Percentiles rank a stretch among this genome's conserved stretches.
Evolutionary conservation across 2,113 vertebrate genomes (phyloP).

Genomic region (Pachypanchax playfairii): DNA sequence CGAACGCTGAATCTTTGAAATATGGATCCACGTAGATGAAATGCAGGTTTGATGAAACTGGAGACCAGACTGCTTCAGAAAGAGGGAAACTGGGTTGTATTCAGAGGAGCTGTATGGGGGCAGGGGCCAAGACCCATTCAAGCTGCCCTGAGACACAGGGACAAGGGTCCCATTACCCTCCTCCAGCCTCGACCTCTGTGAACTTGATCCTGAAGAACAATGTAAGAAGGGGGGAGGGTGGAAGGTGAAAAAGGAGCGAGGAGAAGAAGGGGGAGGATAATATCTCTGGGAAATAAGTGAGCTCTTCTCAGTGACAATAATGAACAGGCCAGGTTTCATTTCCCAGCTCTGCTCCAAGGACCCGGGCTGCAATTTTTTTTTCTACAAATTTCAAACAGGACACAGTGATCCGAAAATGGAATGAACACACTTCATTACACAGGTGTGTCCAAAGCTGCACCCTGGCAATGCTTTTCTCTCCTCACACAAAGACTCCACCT

Average conservation of each 20-base stretch:
- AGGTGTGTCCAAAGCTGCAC: slow-evolving; percentile 34
- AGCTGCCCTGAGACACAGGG: slow-evolving; percentile 65
- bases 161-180: slow-evolving; percentile 75
- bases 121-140: slow-evolving; percentile 70
- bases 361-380: background rate
- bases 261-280: slow-evolving; percentile 49
- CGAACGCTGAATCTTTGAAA: slow-evolving; percentile 78
- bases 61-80: slow-evolving; percentile 79
- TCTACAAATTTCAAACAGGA: slow-evolving; percentile 20
- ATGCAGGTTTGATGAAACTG: slow-evolving; percentile 79
- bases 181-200: slow-evolving; percentile 49
- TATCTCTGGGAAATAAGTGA: slow-evolving; percentile 67
- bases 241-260: slow-evolving; percentile 12
- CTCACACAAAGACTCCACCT: slow-evolving; percentile 23
- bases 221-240: slow-evolving; percentile 13
- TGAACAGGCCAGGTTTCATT: slow-evolving; percentile 53
- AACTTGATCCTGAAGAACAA: slow-evolving; percentile 69
- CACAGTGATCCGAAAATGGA: slow-evolving; percentile 40
- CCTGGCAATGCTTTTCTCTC: slow-evolving; percentile 20
- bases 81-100: slow-evolving; percentile 68
- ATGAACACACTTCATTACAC: slow-evolving; percentile 6
- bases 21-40: slow-evolving; percentile 69
- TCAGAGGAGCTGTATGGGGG: slow-evolving; percentile 60
- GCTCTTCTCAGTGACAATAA: slow-evolving; percentile 51
- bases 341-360: slow-evolving; percentile 40